These are phyloP conservation scores for Gadus macrocephalus DNA, from an alignment of 2,113 vertebrate species.

Conservation along the genomic window DNA sequence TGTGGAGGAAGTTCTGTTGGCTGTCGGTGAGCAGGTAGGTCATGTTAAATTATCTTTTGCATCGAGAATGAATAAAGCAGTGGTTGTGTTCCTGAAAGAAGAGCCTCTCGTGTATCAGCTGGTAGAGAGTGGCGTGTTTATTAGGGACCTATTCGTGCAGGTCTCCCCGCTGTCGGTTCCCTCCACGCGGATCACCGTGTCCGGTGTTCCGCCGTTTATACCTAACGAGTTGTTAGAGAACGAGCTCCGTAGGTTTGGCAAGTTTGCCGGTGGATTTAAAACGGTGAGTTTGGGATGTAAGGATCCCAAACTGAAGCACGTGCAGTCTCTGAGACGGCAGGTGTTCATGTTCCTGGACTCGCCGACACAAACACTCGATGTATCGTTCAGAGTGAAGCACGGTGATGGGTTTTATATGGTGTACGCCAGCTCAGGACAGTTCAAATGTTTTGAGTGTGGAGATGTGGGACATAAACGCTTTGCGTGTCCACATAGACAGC, in stretches of 20 bases:
- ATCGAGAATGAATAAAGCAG: too few relatives aligned
- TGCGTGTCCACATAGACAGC: too few relatives aligned
- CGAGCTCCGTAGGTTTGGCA: neutral
- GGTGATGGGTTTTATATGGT: neutral
- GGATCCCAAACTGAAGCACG: neutral
- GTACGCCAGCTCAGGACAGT: neutral
- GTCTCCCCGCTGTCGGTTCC: too few relatives aligned
- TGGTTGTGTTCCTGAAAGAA: too few relatives aligned
- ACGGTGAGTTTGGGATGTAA: neutral
- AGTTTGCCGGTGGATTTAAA: neutral
- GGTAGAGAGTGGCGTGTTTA: too few relatives aligned
- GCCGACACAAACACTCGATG: neutral
- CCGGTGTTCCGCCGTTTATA: neutral
- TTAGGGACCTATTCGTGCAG: too few relatives aligned
- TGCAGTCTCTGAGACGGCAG: neutral
- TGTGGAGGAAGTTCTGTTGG: too few relatives aligned
- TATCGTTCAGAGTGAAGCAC: neutral
- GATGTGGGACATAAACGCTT: neutral
- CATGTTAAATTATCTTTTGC: too few relatives aligned
- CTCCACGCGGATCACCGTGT: neutral
- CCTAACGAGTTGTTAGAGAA: neutral
- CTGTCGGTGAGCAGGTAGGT: too few relatives aligned
- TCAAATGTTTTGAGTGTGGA: slow-evolving; percentile 1
- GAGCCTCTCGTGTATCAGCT: too few relatives aligned
- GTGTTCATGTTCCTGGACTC: neutral